These are phyloP conservation scores for Anoura caudifer DNA, from an alignment of 2,113 vertebrate genomes.

Conservation along the genomic window DNA sequence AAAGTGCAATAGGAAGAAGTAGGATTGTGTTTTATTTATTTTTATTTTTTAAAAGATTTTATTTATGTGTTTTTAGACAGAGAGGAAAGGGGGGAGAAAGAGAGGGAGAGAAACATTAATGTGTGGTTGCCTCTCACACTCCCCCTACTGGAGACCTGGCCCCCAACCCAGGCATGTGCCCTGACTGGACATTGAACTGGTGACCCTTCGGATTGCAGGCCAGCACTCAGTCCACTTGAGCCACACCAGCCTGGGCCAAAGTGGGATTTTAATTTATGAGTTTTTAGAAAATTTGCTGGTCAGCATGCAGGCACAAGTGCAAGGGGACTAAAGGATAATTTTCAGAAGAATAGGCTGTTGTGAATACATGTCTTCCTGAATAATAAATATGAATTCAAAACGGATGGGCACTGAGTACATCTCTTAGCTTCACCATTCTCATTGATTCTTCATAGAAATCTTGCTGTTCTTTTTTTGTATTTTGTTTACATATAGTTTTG, in stretches of 20 bases:
- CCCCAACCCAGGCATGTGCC: no score
- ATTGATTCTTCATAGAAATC: conserved; percentile 58
- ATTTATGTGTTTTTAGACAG: no score
- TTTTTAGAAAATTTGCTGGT: conserved; percentile 55
- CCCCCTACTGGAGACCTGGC: no score
- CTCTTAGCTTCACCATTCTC: conserved; percentile 49
- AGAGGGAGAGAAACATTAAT: no score
- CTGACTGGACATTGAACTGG: no score
- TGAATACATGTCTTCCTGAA: conserved; percentile 56
- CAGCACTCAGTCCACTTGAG: no score
- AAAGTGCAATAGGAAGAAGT: conserved; percentile 48
- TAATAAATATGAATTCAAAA: conserved; percentile 73
- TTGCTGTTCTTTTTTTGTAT: conserved; percentile 37
- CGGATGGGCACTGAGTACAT: conserved; percentile 30
- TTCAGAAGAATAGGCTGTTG: conserved; percentile 64
- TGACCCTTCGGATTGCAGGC: no score
- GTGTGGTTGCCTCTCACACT: no score
- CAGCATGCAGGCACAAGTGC: conserved; percentile 36
- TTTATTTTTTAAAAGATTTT: no score
- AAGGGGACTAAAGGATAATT: conserved; percentile 54
- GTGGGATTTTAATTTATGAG: conserved; percentile 52
- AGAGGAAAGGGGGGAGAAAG: no score
- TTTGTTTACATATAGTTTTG: conserved; percentile 52
- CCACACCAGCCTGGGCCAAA: no score
- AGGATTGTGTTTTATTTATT: not conserved